phyloP scores from a whole-genome alignment of 2,888 invertebrate genomes.

The Bombyx huttoni region DNA sequence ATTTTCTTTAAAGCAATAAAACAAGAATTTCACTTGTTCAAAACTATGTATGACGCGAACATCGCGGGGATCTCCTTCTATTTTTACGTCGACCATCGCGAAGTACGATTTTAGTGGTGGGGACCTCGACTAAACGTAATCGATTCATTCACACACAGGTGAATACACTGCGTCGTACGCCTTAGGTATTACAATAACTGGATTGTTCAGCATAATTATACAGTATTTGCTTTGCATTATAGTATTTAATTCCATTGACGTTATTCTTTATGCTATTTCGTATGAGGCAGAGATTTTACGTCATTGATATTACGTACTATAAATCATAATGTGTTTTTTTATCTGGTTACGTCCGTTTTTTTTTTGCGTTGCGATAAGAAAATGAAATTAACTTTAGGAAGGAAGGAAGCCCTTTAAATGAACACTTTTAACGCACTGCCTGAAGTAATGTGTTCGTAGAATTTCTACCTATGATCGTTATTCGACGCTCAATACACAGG shows the following conservation, averaged over 20 bases:
- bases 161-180: slow-evolving; percentile 3
- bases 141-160: slow-evolving; percentile 25
- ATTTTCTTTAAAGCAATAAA: background rate
- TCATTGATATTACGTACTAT: background rate
- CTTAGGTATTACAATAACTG: slow-evolving; percentile 6
- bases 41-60: slow-evolving; percentile 10
- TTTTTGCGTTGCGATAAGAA: background rate
- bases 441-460: background rate
- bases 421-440: background rate
- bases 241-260: background rate
- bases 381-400: background rate
- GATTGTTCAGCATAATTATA: background rate
- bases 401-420: background rate
- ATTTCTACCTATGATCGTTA: background rate
- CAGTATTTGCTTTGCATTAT: background rate
- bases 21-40: background rate
- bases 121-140: slow-evolving; percentile 13
- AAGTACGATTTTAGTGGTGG: slow-evolving; percentile 37
- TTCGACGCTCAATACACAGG: too few relatives aligned
- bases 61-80: slow-evolving; percentile 43
- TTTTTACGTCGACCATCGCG: slow-evolving; percentile 58
- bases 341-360: background rate
- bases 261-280: background rate
- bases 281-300: background rate
- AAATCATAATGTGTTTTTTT: background rate